Evolutionary conservation across 1,140 invertebrate species (phyloP), one percentile per base, ranked within the genome.

Genomic region (Orius insidiosus): DNA sequence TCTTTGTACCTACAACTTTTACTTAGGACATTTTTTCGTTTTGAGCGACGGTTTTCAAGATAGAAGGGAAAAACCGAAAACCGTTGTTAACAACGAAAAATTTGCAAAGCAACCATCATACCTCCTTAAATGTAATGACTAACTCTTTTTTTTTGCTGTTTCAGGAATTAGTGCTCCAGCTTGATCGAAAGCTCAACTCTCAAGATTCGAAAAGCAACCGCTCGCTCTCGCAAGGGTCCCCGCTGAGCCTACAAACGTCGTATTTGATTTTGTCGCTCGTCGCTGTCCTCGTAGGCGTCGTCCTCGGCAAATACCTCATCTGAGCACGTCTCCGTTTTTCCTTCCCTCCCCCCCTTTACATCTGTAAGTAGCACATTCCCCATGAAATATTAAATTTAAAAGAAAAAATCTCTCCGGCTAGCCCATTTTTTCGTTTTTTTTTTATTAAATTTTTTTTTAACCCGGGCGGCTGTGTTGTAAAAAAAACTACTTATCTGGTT

Each of bases 251-350:
- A 35, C 59, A 62, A 14, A 60, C 64, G 53, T 56, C 63, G 18
- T 62, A 61, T 45, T 51, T 68, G 18, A 57, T 67, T 43, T 52
- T 60, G 52, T 64, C 64, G 18, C 45, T 68, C 38, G 44, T 59
- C 19, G 59, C 58, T 36, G 59, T 49, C 39, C 52, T 69, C 38
- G 48, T 68, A 49, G 66, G 68, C 50, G 59, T 67, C 41, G 54
- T 68, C 40, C 50, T 68, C 19, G 66, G 67, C 34, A 69, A 68
- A 57, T 64, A 65, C 49, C 54, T 68, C 46, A 60, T 69, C 46
- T 68, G 60, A 64, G 48, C 50, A 30, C 37, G 33, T 43, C 35
- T 30, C 8, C 35, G 41, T 24, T 8, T 32, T 31, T 31, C 13
- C 31, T 32, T 36, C 39, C 36, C 19, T 16, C 19, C 39, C 18